Evolutionary conservation across 2,113 vertebrate species (phyloP).

Genomic region (Oreamnos americanus): DNA sequence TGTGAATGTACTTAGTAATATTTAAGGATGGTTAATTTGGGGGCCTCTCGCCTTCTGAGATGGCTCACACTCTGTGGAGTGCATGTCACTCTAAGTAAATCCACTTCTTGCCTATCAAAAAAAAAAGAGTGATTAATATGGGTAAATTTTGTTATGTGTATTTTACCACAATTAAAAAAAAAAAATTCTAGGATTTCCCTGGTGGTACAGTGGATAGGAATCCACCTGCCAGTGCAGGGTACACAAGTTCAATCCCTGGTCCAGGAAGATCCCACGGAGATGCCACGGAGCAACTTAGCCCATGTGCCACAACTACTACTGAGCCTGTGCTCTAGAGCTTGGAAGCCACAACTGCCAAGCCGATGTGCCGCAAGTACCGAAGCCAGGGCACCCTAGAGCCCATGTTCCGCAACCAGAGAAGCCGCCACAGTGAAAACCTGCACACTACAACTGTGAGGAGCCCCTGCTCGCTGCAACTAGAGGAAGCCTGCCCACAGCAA

Average conservation of each 20-base stretch:
- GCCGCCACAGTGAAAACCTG: background rate
- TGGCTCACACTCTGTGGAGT: background rate
- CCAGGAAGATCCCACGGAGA: background rate
- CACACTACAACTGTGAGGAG: background rate
- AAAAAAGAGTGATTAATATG: background rate
- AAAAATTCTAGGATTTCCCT: background rate
- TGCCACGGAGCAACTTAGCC: background rate
- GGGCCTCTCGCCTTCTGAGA: background rate
- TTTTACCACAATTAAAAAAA: background rate
- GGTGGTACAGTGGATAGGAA: background rate
- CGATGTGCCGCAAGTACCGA: fast-evolving
- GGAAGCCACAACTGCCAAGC: background rate
- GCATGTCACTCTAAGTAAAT: background rate
- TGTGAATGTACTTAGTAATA: background rate
- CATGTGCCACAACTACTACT: background rate
- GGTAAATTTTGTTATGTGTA: background rate
- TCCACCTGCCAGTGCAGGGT: background rate
- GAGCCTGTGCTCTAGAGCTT: background rate
- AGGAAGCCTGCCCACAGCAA: background rate
- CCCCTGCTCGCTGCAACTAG: background rate
- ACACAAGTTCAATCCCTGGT: background rate
- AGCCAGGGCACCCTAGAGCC: background rate
- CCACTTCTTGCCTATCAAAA: background rate
- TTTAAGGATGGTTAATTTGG: background rate
- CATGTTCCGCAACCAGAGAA: background rate